Evolutionary conservation across 2,888 invertebrate genomes (phyloP).

Genomic region (Apotomis turbidana): DNA sequence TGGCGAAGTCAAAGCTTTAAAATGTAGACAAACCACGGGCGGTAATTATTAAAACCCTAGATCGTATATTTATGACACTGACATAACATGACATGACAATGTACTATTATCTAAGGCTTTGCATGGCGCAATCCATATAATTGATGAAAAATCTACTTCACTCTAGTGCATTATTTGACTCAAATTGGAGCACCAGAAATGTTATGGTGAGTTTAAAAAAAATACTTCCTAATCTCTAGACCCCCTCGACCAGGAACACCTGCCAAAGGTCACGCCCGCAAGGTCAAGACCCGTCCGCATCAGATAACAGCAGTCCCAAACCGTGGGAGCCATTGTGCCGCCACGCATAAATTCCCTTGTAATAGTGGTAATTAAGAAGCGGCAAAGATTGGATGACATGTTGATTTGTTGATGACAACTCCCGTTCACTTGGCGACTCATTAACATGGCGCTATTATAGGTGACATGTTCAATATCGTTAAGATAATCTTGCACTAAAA

Average conservation of each 20-base stretch:
- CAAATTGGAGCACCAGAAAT: not conserved
- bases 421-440: not conserved
- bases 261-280: slow-evolving; percentile 68
- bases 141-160: too few relatives aligned
- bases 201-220: not conserved
- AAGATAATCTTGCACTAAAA: not conserved
- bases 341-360: slow-evolving; percentile 69
- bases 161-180: not conserved
- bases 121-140: too few relatives aligned
- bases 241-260: slow-evolving; percentile 48
- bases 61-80: too few relatives aligned
- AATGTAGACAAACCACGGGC: too few relatives aligned
- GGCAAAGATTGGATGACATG: slow-evolving; percentile 28
- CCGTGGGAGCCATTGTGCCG: slow-evolving; percentile 72
- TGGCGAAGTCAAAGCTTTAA: too few relatives aligned
- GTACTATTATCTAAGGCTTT: too few relatives aligned
- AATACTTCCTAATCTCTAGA: not conserved
- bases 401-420: slow-evolving; percentile 40
- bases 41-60: too few relatives aligned
- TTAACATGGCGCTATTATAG: not conserved
- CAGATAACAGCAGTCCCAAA: slow-evolving; percentile 71
- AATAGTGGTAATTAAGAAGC: slow-evolving; percentile 71
- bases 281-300: slow-evolving; percentile 69
- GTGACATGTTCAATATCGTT: not conserved
- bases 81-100: too few relatives aligned